Conservation (phyloP, 1,140 invertebrate genomes). For the Nymphalis io region DNA sequence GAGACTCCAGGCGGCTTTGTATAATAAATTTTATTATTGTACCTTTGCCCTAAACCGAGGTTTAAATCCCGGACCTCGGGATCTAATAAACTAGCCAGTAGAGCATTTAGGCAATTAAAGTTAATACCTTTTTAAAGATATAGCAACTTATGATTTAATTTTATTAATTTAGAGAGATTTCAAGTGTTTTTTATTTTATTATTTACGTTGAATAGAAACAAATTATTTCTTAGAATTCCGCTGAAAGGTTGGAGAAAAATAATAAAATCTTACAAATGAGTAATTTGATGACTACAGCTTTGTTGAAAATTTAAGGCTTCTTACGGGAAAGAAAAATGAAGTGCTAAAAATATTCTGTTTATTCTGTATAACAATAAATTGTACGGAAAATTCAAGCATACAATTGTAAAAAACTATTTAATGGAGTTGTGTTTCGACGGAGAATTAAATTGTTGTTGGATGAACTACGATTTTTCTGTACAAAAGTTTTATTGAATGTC, state of each 20-base stretch:
- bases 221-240: too few relatives aligned
- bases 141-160: too few relatives aligned
- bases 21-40: too few relatives aligned
- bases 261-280: not conserved
- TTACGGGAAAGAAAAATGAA: not conserved
- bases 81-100: too few relatives aligned
- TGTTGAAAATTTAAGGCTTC: not conserved
- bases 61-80: too few relatives aligned
- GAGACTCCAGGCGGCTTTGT: too few relatives aligned
- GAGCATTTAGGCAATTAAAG: too few relatives aligned
- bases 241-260: not conserved
- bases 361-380: conserved; percentile 1
- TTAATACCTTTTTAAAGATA: too few relatives aligned
- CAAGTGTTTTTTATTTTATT: too few relatives aligned
- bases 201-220: too few relatives aligned
- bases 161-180: too few relatives aligned
- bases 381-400: conserved; percentile 18
- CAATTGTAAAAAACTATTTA: conserved; percentile 34
- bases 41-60: too few relatives aligned
- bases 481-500: conserved; percentile 37
- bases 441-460: conserved; percentile 34
- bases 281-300: not conserved
- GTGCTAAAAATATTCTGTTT: conserved; percentile 1
- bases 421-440: conserved; percentile 28
- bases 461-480: conserved; percentile 28